Conservation (phyloP, 2,888 invertebrate species). For the Drosophila emarginata region DNA sequence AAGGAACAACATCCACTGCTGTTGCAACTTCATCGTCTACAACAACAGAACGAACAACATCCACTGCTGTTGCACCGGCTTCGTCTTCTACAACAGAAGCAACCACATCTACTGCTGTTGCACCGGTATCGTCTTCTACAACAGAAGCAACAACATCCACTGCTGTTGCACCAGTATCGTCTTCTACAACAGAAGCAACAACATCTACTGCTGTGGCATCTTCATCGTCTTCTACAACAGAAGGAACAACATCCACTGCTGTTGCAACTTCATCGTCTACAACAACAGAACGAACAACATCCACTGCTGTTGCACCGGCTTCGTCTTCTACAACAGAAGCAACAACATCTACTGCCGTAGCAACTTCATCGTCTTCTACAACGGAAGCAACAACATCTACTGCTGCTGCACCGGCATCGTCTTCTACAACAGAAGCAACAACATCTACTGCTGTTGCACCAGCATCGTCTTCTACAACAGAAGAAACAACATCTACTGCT, state of each 20-base stretch:
- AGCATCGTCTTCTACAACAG: not conserved
- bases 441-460: conserved; percentile 10
- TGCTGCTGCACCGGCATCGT: not conserved
- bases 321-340: too few species aligned
- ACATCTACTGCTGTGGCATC: not conserved
- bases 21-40: too few species aligned
- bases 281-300: not conserved
- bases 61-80: conserved; percentile 14
- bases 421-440: not conserved
- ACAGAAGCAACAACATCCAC: not conserved
- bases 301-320: not conserved
- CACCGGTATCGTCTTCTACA: too few species aligned
- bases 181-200: not conserved
- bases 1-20: too few species aligned
- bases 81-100: not conserved
- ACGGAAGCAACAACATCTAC: not conserved
- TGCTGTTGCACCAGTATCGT: conserved; percentile 1
- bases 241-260: conserved; percentile 6
- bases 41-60: not conserved
- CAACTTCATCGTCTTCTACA: not conserved
- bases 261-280: not conserved
- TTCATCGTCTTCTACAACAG: not conserved
- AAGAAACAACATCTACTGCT: conserved; percentile 1
- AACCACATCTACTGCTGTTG: too few species aligned
- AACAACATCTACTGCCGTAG: conserved; percentile 9